A percentile compares a stretch with the other conserved stretches of the same genome.
Evolutionary conservation across 2,797 vertebrate genomes (phyloP).

Genomic region (Labroides dimidiatus): DNA sequence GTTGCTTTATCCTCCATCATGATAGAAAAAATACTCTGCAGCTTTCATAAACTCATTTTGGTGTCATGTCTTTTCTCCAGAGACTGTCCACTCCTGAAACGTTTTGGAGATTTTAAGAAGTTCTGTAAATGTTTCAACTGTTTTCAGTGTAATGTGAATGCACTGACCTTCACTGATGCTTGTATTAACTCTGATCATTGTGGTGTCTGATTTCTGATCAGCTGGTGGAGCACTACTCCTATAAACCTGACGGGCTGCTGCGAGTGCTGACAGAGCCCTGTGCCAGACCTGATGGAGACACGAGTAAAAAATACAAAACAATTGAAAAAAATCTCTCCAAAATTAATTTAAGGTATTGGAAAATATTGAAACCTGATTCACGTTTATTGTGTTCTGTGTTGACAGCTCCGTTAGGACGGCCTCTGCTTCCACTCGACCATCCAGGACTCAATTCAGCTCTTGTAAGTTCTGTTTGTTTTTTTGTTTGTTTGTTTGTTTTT

Average conservation of each 20-base stretch:
- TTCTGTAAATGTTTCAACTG: too few species aligned
- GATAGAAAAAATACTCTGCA: too few species aligned
- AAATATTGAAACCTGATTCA: neutral
- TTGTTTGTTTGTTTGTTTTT: constrained; percentile 2
- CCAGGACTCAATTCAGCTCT: constrained; percentile 36
- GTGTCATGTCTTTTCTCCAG: too few species aligned
- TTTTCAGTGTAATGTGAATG: too few species aligned
- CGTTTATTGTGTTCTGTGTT: constrained; percentile 3
- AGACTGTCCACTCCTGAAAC: too few species aligned
- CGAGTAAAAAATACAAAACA: constrained; percentile 40
- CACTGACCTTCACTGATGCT: neutral
- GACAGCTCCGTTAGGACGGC: constrained; percentile 41
- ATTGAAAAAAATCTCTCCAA: too few species aligned
- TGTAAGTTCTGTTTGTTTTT: constrained; percentile 32
- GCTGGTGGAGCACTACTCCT: constrained; percentile 98
- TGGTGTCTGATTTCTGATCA: constrained; percentile 59
- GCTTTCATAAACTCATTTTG: too few species aligned
- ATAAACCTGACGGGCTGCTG: constrained; percentile 95
- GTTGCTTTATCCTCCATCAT: too few species aligned
- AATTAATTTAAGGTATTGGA: neutral
- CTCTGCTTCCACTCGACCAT: constrained; percentile 46
- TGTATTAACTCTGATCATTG: neutral
- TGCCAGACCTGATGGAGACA: constrained; percentile 71
- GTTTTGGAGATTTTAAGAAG: too few species aligned
- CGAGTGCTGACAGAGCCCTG: constrained; percentile 91